A percentile compares a stretch with the other conserved stretches of the same genome.
Conservation (phyloP, 2,113 vertebrate species). For the Tetrax tetrax region DNA sequence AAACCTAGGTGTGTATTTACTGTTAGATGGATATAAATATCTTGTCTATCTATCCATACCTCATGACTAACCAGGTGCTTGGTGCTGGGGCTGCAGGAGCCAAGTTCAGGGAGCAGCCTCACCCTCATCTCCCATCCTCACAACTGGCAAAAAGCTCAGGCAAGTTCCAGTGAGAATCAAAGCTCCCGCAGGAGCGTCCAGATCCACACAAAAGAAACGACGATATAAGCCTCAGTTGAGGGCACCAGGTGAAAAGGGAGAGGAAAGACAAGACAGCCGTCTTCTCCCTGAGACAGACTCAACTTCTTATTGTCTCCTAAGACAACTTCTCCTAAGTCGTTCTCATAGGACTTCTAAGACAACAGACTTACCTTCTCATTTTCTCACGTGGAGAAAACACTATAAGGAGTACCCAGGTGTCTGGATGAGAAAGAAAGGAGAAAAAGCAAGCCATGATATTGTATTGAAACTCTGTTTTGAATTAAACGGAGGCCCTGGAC, state of each 20-base stretch:
- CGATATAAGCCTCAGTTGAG: background rate
- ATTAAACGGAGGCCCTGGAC: background rate
- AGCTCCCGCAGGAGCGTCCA: background rate
- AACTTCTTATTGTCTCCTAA: background rate
- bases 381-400: background rate
- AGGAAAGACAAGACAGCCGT: background rate
- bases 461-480: background rate
- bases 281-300: background rate
- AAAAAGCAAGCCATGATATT: background rate
- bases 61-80: background rate
- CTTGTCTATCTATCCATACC: background rate
- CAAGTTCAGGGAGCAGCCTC: background rate
- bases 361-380: background rate
- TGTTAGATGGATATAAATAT: background rate
- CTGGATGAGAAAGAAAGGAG: background rate
- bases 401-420: background rate
- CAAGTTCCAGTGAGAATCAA: rapidly evolving
- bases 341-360: background rate
- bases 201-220: background rate
- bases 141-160: background rate
- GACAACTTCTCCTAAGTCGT: background rate
- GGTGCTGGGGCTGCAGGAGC: background rate
- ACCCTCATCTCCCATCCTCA: background rate
- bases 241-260: background rate
- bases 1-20: background rate